Percentiles rank a stretch among this genome's conserved stretches.
phyloP scores from a whole-genome alignment of 2,797 vertebrate species.

The Rhynchonycteris naso region DNA sequence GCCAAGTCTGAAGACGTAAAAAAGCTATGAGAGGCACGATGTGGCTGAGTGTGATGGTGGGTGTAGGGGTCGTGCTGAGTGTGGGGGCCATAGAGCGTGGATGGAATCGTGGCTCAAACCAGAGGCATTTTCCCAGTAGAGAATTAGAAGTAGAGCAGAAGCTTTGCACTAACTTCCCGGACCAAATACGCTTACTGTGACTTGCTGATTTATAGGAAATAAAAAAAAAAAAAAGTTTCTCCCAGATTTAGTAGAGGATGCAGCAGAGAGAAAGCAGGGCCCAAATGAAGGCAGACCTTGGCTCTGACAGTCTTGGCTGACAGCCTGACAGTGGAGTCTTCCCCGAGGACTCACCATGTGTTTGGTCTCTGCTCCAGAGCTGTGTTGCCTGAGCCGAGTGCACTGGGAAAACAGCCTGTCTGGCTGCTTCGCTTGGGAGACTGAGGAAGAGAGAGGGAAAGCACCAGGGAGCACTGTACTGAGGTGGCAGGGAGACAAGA shows the following conservation, averaged over 20 bases:
- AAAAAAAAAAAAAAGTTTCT: neutral
- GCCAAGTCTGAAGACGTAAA: neutral
- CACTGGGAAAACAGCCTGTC: neutral
- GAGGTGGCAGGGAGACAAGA: too few species aligned
- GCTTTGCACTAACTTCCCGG: neutral
- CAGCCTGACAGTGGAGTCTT: neutral
- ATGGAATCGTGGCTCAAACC: neutral
- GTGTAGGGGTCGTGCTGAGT: neutral
- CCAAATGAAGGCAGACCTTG: neutral
- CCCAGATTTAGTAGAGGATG: neutral
- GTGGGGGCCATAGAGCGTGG: neutral
- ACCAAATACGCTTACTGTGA: neutral
- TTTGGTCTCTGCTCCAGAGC: too few species aligned
- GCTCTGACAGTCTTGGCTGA: neutral
- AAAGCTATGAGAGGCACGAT: neutral
- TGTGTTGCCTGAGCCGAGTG: fast-evolving
- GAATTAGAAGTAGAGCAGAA: neutral
- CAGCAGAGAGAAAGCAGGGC: neutral
- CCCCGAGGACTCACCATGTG: too few species aligned
- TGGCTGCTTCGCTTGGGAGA: neutral
- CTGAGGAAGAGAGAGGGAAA: neutral
- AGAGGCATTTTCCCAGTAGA: neutral
- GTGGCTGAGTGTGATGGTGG: neutral
- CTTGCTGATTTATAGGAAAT: neutral
- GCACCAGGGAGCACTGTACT: too few species aligned